Base-by-base conservation (phyloP, 2,113 vertebrate species). In the Hippoglossus stenolepis region DNA sequence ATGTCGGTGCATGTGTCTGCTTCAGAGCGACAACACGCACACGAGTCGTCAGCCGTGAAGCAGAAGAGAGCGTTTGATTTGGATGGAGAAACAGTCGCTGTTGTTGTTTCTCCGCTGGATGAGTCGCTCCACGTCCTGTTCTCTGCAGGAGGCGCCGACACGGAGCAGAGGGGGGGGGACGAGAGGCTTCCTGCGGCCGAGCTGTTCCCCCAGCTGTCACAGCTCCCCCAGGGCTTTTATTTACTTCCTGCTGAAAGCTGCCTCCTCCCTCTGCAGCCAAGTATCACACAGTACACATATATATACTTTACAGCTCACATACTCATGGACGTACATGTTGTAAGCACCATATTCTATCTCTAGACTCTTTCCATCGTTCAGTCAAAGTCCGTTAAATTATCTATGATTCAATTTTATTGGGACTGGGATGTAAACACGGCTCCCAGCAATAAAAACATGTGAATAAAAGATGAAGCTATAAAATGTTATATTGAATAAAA, bases 141-240 rank as follows among this genome's bases (percentile, higher is more conserved):
- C 61, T 15, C n/a, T 43, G 74, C 77, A 73, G 63, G 59, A 74
- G 10, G 18, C 66, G 28, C 79, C 43, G 56, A 75, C 64, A 54
- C 31, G 4, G 66, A 35, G 66, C 65, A 14, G 51, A 75, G 64
- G 28, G 73, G 64, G 28, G 73, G 18, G 24, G 70, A 54, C 13
- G 51, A 72, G 70, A 76, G 75, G 69, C 69, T 80, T 83, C 76
- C 72, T 70, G 5, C 67, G 65, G 76, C 24, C 88, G 73, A 84
- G 85, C 89, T 91, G 89, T 74, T 85, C 73, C 40, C 66, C 84
- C 88, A 85, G 89, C 88, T 91, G 89, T 84, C 77, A 8, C 61
- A 51, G 77, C 72, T 61, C 21, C 60, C 10, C 15, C 14, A 5
- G 40, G 40, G 40, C 0, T 67, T 45, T 53, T 24, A n/a, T 35